A percentile compares a stretch with the other conserved stretches of the same genome.
These are phyloP conservation scores for Cinclus cinclus DNA, from an alignment of 2,113 vertebrate genomes.

Conservation along the genomic window DNA sequence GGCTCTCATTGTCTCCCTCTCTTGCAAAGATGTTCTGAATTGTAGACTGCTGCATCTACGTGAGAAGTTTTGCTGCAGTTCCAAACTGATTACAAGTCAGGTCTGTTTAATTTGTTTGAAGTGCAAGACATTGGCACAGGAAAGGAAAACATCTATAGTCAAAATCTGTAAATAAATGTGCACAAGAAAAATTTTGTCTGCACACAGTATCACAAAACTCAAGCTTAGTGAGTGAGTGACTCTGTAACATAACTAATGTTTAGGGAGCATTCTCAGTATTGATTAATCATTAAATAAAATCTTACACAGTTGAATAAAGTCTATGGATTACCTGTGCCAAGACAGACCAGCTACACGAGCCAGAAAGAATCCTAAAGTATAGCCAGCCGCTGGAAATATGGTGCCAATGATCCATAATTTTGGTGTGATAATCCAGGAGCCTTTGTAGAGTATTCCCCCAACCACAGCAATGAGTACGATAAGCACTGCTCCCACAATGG, in stretches of 20 bases:
- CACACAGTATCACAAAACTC: background rate
- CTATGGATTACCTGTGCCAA: constrained; percentile 84
- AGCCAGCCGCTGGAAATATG: constrained; percentile 89
- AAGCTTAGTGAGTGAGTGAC: background rate
- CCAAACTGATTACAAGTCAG: background rate
- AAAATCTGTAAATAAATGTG: background rate
- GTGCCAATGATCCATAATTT: constrained; percentile 91
- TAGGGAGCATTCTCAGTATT: background rate
- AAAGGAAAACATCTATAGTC: background rate
- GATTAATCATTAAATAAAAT: background rate
- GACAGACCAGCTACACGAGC: constrained; percentile 85
- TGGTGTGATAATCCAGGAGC: constrained; percentile 87
- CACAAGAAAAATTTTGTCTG: background rate
- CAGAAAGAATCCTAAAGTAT: constrained; percentile 82
- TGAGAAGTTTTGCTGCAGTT: background rate
- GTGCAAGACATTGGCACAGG: background rate
- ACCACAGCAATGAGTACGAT: constrained; percentile 87
- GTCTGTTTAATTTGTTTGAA: background rate
- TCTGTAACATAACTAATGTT: background rate
- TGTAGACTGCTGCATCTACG: background rate
- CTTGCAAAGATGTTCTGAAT: background rate
- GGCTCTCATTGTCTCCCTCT: background rate
- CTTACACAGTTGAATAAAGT: background rate
- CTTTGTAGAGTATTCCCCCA: constrained; percentile 89
- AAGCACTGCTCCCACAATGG: constrained; percentile 79